Percentiles rank a stretch among this genome's conserved stretches.
Evolutionary conservation across 1,140 invertebrate species (phyloP).

Genomic region (Drosophila cardini): DNA sequence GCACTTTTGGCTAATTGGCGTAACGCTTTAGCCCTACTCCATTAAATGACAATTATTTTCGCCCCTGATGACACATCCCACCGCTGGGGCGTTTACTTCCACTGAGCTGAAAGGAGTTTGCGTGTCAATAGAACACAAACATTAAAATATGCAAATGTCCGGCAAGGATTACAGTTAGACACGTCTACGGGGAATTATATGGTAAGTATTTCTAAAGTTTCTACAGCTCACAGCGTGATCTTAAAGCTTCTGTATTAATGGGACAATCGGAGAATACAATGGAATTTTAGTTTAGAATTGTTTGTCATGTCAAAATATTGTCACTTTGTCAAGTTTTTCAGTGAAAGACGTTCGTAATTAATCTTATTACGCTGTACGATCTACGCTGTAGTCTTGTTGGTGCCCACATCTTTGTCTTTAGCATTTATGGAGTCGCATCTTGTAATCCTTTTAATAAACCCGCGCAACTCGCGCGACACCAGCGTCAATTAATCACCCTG

Average conservation of each 20-base stretch:
- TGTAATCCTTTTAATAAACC: conserved; percentile 80
- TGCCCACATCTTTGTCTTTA: conserved; percentile 27
- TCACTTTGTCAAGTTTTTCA: not conserved
- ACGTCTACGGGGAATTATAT: conserved; percentile 6
- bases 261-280: conserved; percentile 55
- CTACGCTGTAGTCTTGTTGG: not conserved
- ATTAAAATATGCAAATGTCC: conserved; percentile 66
- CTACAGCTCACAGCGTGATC: conserved; percentile 15
- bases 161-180: conserved; percentile 53
- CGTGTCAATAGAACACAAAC: conserved; percentile 62
- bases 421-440: conserved; percentile 54
- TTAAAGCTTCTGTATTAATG: conserved; percentile 68
- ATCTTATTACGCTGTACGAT: conserved; percentile 56
- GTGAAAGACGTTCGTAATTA: conserved; percentile 65
- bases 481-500: conserved; percentile 73
- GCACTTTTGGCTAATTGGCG: conserved; percentile 50
- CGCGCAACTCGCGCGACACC: conserved; percentile 70
- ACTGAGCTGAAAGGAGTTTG: conserved; percentile 15
- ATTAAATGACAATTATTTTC: conserved; percentile 59
- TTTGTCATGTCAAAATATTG: conserved; percentile 69
- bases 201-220: conserved; percentile 33
- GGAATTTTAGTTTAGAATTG: conserved; percentile 45
- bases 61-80: conserved; percentile 47
- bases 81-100: not conserved
- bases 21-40: conserved; percentile 13